Evolutionary conservation across 2,113 vertebrate species (phyloP).

Genomic region (Burhinus bistriatus): DNA sequence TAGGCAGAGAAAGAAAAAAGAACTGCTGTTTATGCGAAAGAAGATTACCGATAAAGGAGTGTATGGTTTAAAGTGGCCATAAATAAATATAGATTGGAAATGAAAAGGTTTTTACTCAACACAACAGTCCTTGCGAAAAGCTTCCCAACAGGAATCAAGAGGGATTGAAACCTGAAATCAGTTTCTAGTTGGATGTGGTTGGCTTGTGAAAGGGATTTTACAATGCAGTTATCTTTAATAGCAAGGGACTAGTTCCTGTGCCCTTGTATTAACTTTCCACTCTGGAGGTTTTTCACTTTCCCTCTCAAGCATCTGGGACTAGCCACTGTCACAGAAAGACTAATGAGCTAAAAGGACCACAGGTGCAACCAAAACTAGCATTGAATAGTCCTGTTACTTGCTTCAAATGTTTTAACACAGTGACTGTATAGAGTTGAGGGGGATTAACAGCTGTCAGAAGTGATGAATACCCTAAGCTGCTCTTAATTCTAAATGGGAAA

Average conservation of each 20-base stretch:
- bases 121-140: not conserved
- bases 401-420: not conserved
- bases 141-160: not conserved
- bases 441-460: not conserved
- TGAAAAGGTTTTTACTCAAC: not conserved
- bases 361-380: not conserved
- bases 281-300: not conserved
- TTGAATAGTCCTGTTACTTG: not conserved
- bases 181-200: not conserved
- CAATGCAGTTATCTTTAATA: not conserved
- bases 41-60: not conserved
- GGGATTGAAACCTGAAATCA: not conserved
- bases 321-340: not conserved
- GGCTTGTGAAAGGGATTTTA: not conserved
- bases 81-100: not conserved
- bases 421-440: not conserved
- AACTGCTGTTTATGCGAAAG: not conserved
- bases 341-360: not conserved
- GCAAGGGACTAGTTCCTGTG: not conserved
- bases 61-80: not conserved
- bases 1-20: not conserved
- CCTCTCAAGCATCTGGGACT: not conserved
- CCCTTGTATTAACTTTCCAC: not conserved
- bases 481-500: not conserved
- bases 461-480: not conserved